Percentiles rank a stretch among this genome's conserved stretches.
Conservation (phyloP, 2,888 invertebrate genomes). For the Alentia gelatinosa region DNA sequence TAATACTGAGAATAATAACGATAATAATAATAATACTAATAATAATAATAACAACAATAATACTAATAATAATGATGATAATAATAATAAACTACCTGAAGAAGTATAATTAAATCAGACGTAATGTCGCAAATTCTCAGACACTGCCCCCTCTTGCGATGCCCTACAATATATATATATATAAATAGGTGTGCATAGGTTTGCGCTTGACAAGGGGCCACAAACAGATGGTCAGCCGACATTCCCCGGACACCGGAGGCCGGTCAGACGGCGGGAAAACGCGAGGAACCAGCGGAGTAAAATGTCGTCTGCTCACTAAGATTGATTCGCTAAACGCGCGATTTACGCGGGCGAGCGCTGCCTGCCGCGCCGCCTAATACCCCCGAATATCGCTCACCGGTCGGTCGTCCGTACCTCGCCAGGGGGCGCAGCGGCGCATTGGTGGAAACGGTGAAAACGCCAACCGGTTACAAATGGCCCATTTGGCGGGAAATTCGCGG, state of each 20-base stretch:
- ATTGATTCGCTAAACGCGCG: neutral
- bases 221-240: neutral
- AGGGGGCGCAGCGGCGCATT: neutral
- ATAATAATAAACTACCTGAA: no score
- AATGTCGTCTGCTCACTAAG: neutral
- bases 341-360: neutral
- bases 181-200: neutral
- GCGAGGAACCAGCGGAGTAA: no score
- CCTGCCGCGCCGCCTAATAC: neutral
- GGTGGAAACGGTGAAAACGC: conserved; percentile 2
- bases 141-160: no score
- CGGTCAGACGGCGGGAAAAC: no score
- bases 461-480: conserved; percentile 38
- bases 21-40: no score
- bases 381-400: conserved; percentile 24
- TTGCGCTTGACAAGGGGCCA: neutral
- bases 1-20: no score
- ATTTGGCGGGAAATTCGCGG: neutral
- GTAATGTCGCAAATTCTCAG: no score
- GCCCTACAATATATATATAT: neutral
- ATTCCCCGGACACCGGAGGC: no score
- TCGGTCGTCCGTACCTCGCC: neutral
- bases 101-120: no score
- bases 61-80: no score
- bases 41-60: no score